Conservation (phyloP, 1,140 invertebrate species). For the Rhopalosiphum padi region DNA sequence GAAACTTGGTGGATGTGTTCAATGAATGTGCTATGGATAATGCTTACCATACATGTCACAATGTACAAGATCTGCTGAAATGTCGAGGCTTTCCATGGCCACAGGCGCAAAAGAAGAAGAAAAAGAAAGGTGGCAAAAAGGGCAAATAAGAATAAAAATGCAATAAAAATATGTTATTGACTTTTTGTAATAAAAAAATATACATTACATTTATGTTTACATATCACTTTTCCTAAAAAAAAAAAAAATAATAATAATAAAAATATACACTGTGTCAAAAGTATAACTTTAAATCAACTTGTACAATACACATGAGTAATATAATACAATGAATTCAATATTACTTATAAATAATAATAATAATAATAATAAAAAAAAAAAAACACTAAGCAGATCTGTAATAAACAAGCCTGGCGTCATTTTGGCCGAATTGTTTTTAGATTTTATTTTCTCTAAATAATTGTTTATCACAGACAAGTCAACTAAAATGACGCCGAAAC, state of each 20-base stretch:
- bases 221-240: conserved; percentile 56
- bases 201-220: conserved; percentile 57
- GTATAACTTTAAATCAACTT: conserved; percentile 29
- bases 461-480: conserved; percentile 55
- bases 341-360: conserved; percentile 48
- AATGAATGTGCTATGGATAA: conserved; percentile 88
- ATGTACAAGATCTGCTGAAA: conserved; percentile 80
- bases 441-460: conserved; percentile 47
- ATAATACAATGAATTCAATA: conserved; percentile 48
- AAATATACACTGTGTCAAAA: conserved; percentile 50
- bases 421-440: conserved; percentile 52
- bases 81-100: conserved; percentile 83
- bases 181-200: conserved; percentile 55
- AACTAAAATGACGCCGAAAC: conserved; percentile 56
- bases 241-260: conserved; percentile 44
- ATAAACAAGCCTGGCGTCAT: conserved; percentile 57
- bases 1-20: conserved; percentile 79
- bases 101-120: conserved; percentile 64
- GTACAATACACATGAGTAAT: conserved; percentile 52
- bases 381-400: conserved; percentile 57
- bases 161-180: conserved; percentile 52
- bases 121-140: conserved; percentile 48
- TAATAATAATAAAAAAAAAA: conserved; percentile 19
- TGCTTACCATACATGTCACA: conserved; percentile 87
- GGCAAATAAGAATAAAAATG: conserved; percentile 10